Base-by-base conservation (phyloP, 1,140 invertebrate genomes). In the Brachionus paranguensis region DNA sequence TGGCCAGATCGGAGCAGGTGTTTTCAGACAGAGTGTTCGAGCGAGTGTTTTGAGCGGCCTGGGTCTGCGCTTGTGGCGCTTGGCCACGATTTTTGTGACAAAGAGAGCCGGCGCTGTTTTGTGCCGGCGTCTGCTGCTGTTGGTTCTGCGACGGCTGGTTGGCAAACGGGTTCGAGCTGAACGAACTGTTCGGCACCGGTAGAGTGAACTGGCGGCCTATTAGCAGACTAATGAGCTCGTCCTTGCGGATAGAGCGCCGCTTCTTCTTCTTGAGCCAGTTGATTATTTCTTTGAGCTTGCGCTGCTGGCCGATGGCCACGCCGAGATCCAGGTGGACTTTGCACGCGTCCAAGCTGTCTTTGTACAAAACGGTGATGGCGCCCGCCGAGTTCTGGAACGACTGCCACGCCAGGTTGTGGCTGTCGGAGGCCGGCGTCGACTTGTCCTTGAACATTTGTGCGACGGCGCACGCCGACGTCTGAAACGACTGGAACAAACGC, bases 371-470 rank as follows among this genome's bases (percentile, higher is more conserved):
- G 24, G 78, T 81, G 20, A 81, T 60, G 33, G 78, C 53, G 20
- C 78, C 78, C 12, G 78, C 78, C 53, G 78, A 60, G 24, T 81
- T 81, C 41, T 81, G 78, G 24, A 81, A 81, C 78, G 78, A 81
- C 43, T 81, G 78, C 78, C 78, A 81, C 6, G 72, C 72, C 8
- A 50, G 11, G 6, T 74, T 47, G 20, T 81, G 37, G 41, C 78
- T 55, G 10, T 60, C 41, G 11, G 33, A 20, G 17, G n/a, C 37
- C 12, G 47, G 47, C 50, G 27, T 53, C 17, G 53, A 64, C 33
- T 81, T 81, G 33, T 81, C 78, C 60, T 81, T 81, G 37, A 81
- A 81, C 78, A 81, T 81, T 65, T 81, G 78, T 3, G 78, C 78
- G 8, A 81, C 78, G 3, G 78, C 53, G 7, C 78, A 81, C 33